Conservation (phyloP, 2,888 invertebrate species). For the Drosophila villosipedis region DNA sequence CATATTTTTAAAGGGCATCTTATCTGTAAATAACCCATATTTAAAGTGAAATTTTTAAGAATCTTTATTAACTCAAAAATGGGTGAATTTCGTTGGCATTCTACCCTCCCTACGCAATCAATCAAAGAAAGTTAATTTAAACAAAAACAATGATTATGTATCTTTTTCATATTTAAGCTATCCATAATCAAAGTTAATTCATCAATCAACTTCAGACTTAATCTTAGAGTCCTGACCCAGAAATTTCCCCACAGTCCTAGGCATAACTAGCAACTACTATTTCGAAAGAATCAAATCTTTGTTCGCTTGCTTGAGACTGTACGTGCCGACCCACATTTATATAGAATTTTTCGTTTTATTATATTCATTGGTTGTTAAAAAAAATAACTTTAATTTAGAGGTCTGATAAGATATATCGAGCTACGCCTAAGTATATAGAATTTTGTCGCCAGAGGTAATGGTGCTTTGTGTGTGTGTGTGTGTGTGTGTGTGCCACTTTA, state of each 20-base stretch:
- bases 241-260: background rate
- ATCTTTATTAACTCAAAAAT: background rate
- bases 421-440: conserved; percentile 39
- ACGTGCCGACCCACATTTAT: conserved; percentile 52
- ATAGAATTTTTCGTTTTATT: conserved; percentile 62
- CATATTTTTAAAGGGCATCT: background rate
- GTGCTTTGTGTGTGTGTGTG: conserved; percentile 27
- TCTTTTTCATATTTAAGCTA: background rate
- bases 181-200: conserved; percentile 2
- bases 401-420: conserved; percentile 63
- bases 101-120: background rate
- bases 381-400: conserved; percentile 67
- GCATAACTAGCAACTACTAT: background rate
- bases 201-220: conserved; percentile 6
- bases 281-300: conserved; percentile 22
- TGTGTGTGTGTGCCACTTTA: conserved; percentile 64
- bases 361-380: conserved; percentile 46
- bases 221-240: background rate
- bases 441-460: conserved; percentile 27
- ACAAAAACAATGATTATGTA: background rate
- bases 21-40: conserved; percentile 3
- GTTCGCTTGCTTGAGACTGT: conserved; percentile 45
- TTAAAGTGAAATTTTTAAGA: background rate
- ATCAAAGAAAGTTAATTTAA: conserved; percentile 6
- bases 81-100: background rate